Base-by-base conservation (phyloP, 2,113 vertebrate species). In the Echinops telfairi region DNA sequence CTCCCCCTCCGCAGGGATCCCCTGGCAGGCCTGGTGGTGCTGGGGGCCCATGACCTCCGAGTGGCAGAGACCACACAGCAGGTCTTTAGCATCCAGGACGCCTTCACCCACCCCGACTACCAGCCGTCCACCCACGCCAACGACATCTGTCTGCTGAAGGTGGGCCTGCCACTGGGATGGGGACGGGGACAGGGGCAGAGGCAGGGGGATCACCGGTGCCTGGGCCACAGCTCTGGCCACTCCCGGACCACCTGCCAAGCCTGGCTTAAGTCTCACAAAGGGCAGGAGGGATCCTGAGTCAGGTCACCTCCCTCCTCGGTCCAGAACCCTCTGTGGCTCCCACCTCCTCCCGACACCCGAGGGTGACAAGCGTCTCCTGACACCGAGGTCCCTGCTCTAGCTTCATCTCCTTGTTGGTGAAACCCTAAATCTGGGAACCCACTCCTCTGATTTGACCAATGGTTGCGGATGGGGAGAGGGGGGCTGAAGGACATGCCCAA, bases 131-230 rank as follows among this genome's bases (percentile, higher is more conserved):
- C 75, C 0, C 68, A 88, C 1, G 66, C 94, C 88, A 98, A 97
- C 0, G 98, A 98, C 88, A 97, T 98, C 93, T 97, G 98, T 12
- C 94, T 98, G 88, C 96, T 98, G 58, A 87, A 2, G 96, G 98
- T 98, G 96, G 98, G 84, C 2, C 0, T 31, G 38, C 4, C 47
- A 23, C 36, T 2, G 0, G 47, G 47, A 53, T 14, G 12, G 47
- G 47, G 47, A 53, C 1, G 9, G 23, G 14, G 8, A 20, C 14
- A 33, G 40, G 16, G 20, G 9, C 64, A 29, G 64, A 25, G 64
- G 19, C 60, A 62, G 19, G 23, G 60, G 23, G 60, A 8, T 0
- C 0, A 6, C 2, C 17, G 17, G 4, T 0, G 38, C 6, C 23
- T 4, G 60, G 14, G 47, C 40, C 23, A 3, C 47, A 11, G 29